Conservation (phyloP, 2,888 invertebrate genomes). For the Gisinianus flammeolus region DNA sequence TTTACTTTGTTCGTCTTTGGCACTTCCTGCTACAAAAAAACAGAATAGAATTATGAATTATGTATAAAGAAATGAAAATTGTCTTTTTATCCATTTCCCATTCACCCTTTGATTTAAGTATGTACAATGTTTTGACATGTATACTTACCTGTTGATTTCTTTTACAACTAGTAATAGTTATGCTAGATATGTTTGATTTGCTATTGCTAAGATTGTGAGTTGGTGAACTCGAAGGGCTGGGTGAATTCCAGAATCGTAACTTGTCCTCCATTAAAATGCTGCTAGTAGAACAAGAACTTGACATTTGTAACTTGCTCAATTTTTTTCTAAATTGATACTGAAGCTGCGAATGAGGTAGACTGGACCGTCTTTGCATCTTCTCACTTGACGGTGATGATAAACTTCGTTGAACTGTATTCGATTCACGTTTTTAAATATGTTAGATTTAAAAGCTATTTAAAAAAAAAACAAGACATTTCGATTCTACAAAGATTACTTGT, state of each 20-base stretch:
- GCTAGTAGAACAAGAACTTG: constrained; percentile 19
- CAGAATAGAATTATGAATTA: not conserved
- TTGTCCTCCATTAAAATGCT: constrained; percentile 32
- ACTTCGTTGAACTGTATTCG: constrained; percentile 11
- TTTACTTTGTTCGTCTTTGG: not conserved
- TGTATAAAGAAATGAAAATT: no score
- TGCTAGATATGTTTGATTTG: constrained; percentile 50
- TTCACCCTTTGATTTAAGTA: no score
- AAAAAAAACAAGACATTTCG: not conserved
- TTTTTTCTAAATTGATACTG: constrained; percentile 35
- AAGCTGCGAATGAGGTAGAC: constrained; percentile 37
- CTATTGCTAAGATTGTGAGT: constrained; percentile 1
- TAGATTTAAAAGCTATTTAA: no score
- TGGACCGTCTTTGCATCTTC: constrained; percentile 23
- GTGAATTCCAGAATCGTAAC: constrained; percentile 36
- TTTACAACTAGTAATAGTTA: constrained; percentile 47
- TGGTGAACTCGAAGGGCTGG: constrained; percentile 24
- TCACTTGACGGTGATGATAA: constrained; percentile 25
- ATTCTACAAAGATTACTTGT: not conserved
- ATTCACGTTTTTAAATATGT: not conserved
- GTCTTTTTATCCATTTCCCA: no score
- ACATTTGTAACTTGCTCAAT: constrained; percentile 25
- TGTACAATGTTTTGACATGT: no score
- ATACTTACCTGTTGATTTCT: constrained; percentile 38
- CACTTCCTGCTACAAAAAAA: not conserved